Evolutionary conservation across 2,888 invertebrate species (phyloP), one percentile per base, ranked within the genome.

Genomic region (Callyntrura sp.): DNA sequence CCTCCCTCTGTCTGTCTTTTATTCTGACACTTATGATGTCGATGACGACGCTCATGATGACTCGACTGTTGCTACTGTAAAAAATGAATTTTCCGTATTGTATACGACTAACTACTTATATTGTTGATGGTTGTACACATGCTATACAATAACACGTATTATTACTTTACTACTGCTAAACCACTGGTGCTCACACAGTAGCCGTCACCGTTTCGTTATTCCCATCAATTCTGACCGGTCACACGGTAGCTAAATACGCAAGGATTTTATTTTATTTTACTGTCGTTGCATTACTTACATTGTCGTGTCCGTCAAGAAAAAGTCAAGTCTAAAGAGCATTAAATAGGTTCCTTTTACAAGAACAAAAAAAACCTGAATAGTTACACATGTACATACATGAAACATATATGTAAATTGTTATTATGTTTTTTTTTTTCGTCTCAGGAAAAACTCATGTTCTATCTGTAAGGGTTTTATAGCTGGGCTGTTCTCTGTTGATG

Each of bases 1-100:
- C 85, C 85, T 76, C 78, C 85, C 25, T 85, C 78, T 48, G 62
- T 76, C 73, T 73, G 73, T 57, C 76, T 78, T 14, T 43, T 17
- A 14, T 85, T 57, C 35, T 86, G 79, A 79, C 79, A 68, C 86
- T 86, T 60, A 79, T 79, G 55, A 86, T 79, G 86, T 76, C 28
- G 68, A 73, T 45, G 73, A 73, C 43, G 73, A 76, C 51, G 11
- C 28, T 70, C 70, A 43, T 70, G 35, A 70, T 76, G 78, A 76
- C 78, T 86, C 12, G 78, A 65, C 57, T 68, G 73, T 76, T 85
- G 85, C 85, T 85, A 85, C 85, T 62, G 85, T 85, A 48, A 55
- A 85, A 65, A 23, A 85, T 11, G 20, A 12, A 62, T 62, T 57
- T 81, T 17, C 28, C 28, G 17, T 65, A 6, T 62, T 62, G 62